phyloP scores from a whole-genome alignment of 1,140 invertebrate species.

The Heliconius eleuchia region DNA sequence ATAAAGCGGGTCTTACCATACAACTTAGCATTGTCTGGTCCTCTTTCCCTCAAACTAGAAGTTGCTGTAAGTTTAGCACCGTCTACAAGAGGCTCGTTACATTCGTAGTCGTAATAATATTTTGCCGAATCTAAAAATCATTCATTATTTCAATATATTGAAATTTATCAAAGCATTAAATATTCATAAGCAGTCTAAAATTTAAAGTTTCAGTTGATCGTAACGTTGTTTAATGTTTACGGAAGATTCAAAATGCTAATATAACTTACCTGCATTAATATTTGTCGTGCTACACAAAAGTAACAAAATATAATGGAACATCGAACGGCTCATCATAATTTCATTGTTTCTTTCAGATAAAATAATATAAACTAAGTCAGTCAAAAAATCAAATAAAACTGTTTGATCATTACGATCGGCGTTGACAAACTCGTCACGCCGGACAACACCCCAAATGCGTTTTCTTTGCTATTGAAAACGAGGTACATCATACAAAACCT shows the following conservation, averaged over 20 bases:
- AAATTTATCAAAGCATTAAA: not conserved
- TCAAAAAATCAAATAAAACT: conserved; percentile 60
- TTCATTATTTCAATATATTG: not conserved
- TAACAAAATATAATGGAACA: conserved; percentile 70
- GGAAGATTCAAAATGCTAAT: conserved; percentile 22
- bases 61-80: conserved; percentile 88
- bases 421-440: conserved; percentile 58
- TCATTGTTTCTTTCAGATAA: conserved; percentile 57
- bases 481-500: not conserved
- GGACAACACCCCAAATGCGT: conserved; percentile 69
- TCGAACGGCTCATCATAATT: conserved; percentile 72
- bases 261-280: conserved; percentile 66
- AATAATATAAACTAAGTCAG: conserved; percentile 46
- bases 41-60: conserved; percentile 88
- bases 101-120: conserved; percentile 87
- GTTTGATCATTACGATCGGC: conserved; percentile 75
- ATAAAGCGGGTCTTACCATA: conserved; percentile 85
- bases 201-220: conserved; percentile 1
- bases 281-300: conserved; percentile 61
- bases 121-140: conserved; percentile 60
- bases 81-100: conserved; percentile 89
- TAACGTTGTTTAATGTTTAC: conserved; percentile 20
- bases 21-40: conserved; percentile 89
- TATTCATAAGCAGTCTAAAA: not conserved
- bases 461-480: conserved; percentile 21